Evolutionary conservation across 2,113 vertebrate genomes (phyloP).

Genomic region (Ceyx melanurus): DNA sequence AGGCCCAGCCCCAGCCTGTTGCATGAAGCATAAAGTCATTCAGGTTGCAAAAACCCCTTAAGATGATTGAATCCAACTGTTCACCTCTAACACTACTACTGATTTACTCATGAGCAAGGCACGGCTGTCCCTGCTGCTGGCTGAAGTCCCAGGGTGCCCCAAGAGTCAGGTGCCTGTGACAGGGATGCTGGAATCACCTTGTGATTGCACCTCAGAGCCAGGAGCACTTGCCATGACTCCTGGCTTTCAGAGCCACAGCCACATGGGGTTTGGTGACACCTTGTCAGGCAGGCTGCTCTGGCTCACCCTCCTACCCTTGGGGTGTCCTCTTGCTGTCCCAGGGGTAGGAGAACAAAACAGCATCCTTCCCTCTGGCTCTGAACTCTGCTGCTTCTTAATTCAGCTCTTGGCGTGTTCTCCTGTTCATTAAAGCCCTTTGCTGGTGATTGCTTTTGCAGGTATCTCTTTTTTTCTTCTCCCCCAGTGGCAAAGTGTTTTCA

Average conservation of each 20-base stretch:
- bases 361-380: neutral
- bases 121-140: neutral
- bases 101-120: neutral
- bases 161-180: neutral
- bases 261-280: neutral
- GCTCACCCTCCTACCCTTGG: neutral
- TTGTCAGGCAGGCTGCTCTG: neutral
- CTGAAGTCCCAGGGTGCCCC: neutral
- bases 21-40: neutral
- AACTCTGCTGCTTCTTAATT: neutral
- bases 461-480: neutral
- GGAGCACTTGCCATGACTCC: rapidly evolving
- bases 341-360: neutral
- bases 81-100: rapidly evolving
- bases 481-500: neutral
- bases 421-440: neutral
- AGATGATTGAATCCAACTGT: neutral
- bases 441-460: neutral
- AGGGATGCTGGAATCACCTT: rapidly evolving
- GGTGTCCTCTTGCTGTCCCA: neutral
- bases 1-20: neutral
- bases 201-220: neutral
- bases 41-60: neutral
- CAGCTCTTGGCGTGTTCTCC: neutral
- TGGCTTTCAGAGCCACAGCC: neutral